Evolutionary conservation across 2,113 vertebrate species (phyloP).

Genomic region (Xyliphius kryptos): DNA sequence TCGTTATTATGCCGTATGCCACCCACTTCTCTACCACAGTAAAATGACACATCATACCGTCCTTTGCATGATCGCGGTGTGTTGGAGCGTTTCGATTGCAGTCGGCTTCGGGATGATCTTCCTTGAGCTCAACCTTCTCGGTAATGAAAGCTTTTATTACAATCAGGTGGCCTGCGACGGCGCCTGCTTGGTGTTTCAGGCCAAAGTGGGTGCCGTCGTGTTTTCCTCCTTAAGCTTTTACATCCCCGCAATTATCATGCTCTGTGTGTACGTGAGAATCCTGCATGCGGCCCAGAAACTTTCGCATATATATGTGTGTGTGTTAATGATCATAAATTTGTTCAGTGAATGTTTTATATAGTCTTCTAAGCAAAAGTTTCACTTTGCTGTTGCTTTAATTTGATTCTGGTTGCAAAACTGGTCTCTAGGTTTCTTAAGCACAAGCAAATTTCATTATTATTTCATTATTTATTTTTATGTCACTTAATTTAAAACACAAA

Average conservation of each 20-base stretch:
- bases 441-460: too few relatives aligned
- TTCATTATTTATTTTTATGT: too few relatives aligned
- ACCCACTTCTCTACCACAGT: conserved; percentile 39
- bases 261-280: conserved; percentile 70
- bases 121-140: conserved; percentile 67
- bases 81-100: conserved; percentile 36
- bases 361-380: too few relatives aligned
- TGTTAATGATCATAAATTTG: too few relatives aligned
- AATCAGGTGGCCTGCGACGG: conserved; percentile 55
- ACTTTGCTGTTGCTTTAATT: too few relatives aligned
- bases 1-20: conserved; percentile 60
- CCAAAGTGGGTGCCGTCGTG: conserved; percentile 59
- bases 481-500: too few relatives aligned
- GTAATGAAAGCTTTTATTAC: conserved; percentile 59
- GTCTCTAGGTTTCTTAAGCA: too few relatives aligned
- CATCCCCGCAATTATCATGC: conserved; percentile 69
- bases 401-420: too few relatives aligned
- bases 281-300: conserved; percentile 63
- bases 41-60: conserved; percentile 27
- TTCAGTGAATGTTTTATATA: too few relatives aligned
- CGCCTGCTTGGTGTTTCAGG: conserved; percentile 66
- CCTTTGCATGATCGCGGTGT: conserved; percentile 30
- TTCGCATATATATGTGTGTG: too few relatives aligned
- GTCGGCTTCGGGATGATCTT: conserved; percentile 63
- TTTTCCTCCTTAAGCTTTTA: conserved; percentile 68